Conservation (phyloP, 2,797 vertebrate species). For the Amphiprion clarkii region DNA sequence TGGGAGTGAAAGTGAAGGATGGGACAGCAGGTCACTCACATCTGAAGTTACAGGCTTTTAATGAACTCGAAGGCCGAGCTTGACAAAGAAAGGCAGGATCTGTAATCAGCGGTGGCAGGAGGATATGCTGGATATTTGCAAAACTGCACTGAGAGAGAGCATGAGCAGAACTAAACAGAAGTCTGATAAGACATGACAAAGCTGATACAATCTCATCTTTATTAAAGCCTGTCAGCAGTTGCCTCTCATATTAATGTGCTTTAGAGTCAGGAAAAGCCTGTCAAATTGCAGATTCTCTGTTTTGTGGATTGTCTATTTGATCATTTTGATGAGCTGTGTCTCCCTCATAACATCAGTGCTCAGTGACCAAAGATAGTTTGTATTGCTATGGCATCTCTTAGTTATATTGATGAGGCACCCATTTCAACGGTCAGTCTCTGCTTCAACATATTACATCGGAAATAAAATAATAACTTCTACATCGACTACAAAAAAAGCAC, state of each 20-base stretch:
- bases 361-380: too few relatives aligned
- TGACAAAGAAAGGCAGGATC: background rate
- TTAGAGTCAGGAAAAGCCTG: too few relatives aligned
- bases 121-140: background rate
- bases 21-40: slow-evolving; percentile 6
- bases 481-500: too few relatives aligned
- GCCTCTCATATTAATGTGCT: background rate
- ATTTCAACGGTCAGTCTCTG: too few relatives aligned
- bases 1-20: slow-evolving; percentile 15
- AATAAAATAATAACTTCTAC: too few relatives aligned
- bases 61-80: background rate
- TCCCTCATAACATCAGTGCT: too few relatives aligned
- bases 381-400: background rate
- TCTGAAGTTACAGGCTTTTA: background rate
- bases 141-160: background rate
- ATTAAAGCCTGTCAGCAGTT: background rate
- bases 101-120: slow-evolving; percentile 6
- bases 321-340: background rate
- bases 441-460: too few relatives aligned
- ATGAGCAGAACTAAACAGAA: background rate
- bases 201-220: background rate
- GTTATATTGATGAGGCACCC: background rate
- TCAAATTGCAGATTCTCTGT: background rate
- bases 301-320: background rate
- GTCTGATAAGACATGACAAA: background rate